These are phyloP conservation scores for Orthonyx spaldingii DNA, from an alignment of 2,113 vertebrate genomes.

Conservation along the genomic window DNA sequence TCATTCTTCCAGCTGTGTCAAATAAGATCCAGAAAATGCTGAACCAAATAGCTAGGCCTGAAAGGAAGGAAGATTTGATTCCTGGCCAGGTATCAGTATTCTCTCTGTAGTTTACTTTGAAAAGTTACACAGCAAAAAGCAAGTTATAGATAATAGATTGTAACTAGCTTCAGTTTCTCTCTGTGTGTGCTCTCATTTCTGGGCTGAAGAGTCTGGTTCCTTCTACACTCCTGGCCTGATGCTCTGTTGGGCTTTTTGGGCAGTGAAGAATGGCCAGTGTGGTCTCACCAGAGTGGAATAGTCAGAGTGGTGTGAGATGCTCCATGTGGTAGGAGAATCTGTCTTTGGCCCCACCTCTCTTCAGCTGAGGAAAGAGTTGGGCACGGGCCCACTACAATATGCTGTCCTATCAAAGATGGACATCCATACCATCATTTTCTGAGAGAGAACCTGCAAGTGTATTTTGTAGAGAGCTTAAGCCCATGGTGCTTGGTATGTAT, in stretches of 20 bases:
- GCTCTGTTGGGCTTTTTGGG: background rate
- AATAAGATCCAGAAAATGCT: background rate
- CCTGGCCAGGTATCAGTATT: background rate
- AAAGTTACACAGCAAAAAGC: background rate
- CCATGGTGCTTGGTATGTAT: background rate
- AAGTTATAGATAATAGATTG: background rate
- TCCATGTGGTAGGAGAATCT: accelerated
- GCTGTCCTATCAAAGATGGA: background rate
- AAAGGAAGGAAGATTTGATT: background rate
- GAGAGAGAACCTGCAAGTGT: background rate
- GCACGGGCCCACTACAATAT: background rate
- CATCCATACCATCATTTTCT: background rate
- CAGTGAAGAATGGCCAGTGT: background rate
- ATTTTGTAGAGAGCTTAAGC: background rate
- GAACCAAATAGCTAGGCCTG: background rate
- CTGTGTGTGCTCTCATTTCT: background rate
- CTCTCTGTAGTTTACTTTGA: background rate
- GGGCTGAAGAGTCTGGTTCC: background rate
- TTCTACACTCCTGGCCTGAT: background rate
- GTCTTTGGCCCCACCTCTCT: background rate
- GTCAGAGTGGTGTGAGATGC: background rate
- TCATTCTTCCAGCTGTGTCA: background rate
- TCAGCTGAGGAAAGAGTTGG: background rate
- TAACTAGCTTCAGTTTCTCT: background rate
- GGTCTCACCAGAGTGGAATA: background rate